Conservation (phyloP, 2,113 vertebrate species). For the Nesogale talazaci region DNA sequence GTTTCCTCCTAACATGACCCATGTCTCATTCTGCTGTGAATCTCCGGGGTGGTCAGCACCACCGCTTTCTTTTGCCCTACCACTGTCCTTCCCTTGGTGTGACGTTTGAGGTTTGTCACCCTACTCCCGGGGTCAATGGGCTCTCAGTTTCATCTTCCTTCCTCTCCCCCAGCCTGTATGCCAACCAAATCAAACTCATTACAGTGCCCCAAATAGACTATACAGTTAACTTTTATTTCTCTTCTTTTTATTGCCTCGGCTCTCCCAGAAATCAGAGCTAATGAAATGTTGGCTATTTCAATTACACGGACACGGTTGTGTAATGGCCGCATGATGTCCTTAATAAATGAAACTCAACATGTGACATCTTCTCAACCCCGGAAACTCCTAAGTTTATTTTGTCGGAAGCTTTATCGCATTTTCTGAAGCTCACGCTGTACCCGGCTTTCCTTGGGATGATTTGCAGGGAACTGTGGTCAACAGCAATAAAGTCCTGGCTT, state of each 20-base stretch:
- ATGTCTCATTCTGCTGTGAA: not conserved
- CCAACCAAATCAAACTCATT: constrained; percentile 65
- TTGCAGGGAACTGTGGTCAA: constrained; percentile 21
- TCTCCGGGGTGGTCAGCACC: not conserved
- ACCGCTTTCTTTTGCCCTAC: not conserved
- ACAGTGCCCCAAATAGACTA: constrained; percentile 54
- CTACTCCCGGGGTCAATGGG: not conserved
- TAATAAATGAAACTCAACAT: constrained; percentile 67
- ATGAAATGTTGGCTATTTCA: constrained; percentile 64
- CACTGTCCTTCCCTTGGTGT: not conserved
- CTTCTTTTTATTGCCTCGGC: constrained; percentile 67
- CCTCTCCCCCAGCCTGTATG: not conserved
- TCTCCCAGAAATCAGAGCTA: constrained; percentile 68
- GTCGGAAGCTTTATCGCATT: constrained; percentile 33
- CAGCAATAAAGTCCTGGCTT: not conserved
- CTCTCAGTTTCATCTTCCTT: not conserved
- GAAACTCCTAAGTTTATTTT: constrained; percentile 43
- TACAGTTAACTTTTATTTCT: constrained; percentile 67
- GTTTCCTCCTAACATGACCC: constrained; percentile 4
- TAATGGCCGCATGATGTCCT: not conserved
- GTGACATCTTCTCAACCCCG: constrained; percentile 34
- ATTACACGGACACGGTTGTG: constrained; percentile 31
- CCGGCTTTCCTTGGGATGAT: constrained; percentile 3
- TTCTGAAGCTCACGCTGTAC: constrained; percentile 36
- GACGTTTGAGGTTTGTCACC: constrained; percentile 39